A percentile compares a stretch with the other conserved stretches of the same genome.
These are phyloP conservation scores for Lagocephalus sceleratus DNA, from an alignment of 2,797 vertebrate genomes.

Conservation along the genomic window DNA sequence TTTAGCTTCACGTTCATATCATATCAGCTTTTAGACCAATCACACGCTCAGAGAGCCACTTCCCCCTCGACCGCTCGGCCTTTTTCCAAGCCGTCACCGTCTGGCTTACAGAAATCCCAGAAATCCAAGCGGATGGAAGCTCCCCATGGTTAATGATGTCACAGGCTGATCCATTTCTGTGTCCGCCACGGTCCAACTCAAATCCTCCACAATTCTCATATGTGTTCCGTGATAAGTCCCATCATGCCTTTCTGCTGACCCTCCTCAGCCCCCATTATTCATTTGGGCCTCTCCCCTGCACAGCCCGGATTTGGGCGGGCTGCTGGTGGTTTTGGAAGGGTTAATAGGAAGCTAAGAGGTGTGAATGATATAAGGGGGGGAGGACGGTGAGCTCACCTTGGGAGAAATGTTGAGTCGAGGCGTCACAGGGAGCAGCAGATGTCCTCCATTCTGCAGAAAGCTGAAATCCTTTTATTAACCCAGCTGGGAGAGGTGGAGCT, in stretches of 20 bases:
- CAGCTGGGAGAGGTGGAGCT: constrained; percentile 16
- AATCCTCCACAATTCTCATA: constrained; percentile 69
- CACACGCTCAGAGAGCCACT: constrained; percentile 4
- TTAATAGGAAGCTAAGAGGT: constrained; percentile 64
- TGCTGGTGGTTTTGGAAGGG: constrained; percentile 53
- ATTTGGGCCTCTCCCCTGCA: constrained; percentile 45
- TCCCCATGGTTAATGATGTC: constrained; percentile 78
- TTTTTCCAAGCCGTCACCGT: constrained; percentile 33
- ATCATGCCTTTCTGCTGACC: constrained; percentile 72
- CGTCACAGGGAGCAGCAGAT: constrained; percentile 21
- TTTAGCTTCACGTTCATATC: constrained; percentile 27
- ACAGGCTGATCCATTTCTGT: constrained; percentile 72
- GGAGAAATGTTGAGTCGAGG: constrained; percentile 27
- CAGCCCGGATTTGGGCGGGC: constrained; percentile 52
- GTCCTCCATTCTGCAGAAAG: constrained; percentile 37
- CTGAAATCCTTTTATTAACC: constrained; percentile 59
- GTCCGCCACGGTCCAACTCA: constrained; percentile 65
- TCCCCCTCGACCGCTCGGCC: constrained; percentile 25
- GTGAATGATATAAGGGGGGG: constrained; percentile 36
- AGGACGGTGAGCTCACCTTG: constrained; percentile 30
- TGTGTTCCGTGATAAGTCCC: constrained; percentile 74
- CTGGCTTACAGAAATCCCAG: constrained; percentile 73
- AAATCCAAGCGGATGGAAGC: constrained; percentile 67
- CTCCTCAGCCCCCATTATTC: constrained; percentile 53
- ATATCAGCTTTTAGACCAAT: constrained; percentile 29